These are phyloP conservation scores for Pipra filicauda DNA, from an alignment of 2,113 vertebrate genomes.

Conservation along the genomic window DNA sequence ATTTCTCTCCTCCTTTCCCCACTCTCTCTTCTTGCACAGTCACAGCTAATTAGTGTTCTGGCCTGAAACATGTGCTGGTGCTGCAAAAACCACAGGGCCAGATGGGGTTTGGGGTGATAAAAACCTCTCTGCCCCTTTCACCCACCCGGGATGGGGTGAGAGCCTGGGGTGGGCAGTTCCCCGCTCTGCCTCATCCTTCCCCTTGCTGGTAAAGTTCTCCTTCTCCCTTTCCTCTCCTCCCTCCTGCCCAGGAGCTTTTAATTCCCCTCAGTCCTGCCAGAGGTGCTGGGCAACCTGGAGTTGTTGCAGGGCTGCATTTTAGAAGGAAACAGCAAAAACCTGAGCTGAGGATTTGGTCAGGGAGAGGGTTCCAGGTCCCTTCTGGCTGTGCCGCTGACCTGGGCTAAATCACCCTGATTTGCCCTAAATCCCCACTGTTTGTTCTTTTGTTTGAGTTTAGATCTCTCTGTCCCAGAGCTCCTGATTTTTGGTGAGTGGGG, in stretches of 20 bases:
- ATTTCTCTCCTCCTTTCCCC: not conserved
- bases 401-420: not conserved
- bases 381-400: not conserved
- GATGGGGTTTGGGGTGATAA: not conserved
- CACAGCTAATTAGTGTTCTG: not conserved
- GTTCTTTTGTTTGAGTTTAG: not conserved
- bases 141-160: fast-evolving
- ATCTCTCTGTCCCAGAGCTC: not conserved
- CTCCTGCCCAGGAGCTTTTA: not conserved
- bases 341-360: fast-evolving
- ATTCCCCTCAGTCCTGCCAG: not conserved
- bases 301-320: not conserved
- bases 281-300: not conserved
- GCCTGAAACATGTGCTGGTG: not conserved
- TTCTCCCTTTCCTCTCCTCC: not conserved
- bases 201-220: not conserved
- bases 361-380: not conserved
- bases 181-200: not conserved
- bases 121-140: not conserved
- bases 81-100: not conserved
- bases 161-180: not conserved
- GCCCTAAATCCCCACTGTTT: not conserved
- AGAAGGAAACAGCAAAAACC: not conserved
- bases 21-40: not conserved
- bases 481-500: not conserved